phyloP scores from a whole-genome alignment of 2,888 invertebrate genomes.

The Cordilura impudica region DNA sequence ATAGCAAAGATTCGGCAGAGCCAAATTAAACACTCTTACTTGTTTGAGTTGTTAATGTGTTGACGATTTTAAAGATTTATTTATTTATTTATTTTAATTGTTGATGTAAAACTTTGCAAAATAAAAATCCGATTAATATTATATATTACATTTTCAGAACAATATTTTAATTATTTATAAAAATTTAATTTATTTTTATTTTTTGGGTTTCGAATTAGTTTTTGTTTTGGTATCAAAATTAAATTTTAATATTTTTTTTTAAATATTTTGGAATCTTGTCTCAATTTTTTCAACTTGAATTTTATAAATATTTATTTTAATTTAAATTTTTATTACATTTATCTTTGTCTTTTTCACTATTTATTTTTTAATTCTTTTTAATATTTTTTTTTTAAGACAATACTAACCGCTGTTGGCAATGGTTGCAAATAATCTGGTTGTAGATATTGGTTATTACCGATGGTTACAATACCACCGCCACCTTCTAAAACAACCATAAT shows the following conservation, averaged over 20 bases:
- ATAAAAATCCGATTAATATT: no score
- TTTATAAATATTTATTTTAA: background rate
- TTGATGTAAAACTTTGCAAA: no score
- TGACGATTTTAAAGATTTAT: no score
- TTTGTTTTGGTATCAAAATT: no score
- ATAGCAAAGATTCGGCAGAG: no score
- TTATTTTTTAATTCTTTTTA: background rate
- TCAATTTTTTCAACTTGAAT: background rate
- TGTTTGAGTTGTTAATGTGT: no score
- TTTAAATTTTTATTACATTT: background rate
- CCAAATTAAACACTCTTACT: no score
- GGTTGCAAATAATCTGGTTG: constrained; percentile 98
- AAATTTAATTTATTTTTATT: background rate
- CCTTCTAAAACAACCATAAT: constrained; percentile 93
- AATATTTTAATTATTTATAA: no score
- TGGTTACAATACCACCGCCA: constrained; percentile 92
- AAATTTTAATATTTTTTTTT: background rate
- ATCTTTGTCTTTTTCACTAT: constrained; percentile 2
- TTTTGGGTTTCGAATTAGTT: no score
- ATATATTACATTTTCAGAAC: no score
- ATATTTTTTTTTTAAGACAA: constrained; percentile 6
- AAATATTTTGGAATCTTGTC: background rate
- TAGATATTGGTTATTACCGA: constrained; percentile 94
- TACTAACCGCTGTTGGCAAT: constrained; percentile 94
- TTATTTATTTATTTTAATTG: no score